Evolutionary conservation across 2,113 vertebrate species (phyloP).

Genomic region (Perca schrenkii): DNA sequence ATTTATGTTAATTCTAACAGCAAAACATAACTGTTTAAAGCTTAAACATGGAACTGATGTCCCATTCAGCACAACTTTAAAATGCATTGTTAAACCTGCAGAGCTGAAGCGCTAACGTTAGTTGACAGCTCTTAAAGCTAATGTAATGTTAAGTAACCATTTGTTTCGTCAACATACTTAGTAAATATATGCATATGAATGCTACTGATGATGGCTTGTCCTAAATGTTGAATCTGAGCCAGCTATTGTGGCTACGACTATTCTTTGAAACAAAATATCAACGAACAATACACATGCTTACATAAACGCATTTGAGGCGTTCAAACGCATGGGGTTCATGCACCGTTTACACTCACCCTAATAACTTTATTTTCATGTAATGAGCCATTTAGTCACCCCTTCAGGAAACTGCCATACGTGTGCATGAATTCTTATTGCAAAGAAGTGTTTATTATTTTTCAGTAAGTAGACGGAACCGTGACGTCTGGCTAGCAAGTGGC

Average conservation of each 20-base stretch:
- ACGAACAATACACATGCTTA: slow-evolving; percentile 75
- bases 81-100: neutral
- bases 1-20: neutral
- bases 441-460: neutral
- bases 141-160: neutral
- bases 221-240: neutral
- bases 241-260: slow-evolving; percentile 31
- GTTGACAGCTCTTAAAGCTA: slow-evolving; percentile 23
- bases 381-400: fast-evolving
- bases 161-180: slow-evolving; percentile 8
- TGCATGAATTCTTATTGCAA: neutral
- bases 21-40: neutral
- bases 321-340: slow-evolving; percentile 50
- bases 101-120: neutral
- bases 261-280: slow-evolving; percentile 49
- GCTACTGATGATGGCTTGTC: neutral
- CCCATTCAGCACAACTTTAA: slow-evolving; percentile 27
- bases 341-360: slow-evolving; percentile 15
- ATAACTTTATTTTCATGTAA: slow-evolving; percentile 42
- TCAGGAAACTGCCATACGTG: too few relatives aligned
- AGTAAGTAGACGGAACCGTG: slow-evolving; percentile 2
- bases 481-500: slow-evolving; percentile 67
- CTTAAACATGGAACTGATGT: neutral
- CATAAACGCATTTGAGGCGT: slow-evolving; percentile 72
- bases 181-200: neutral